phyloP scores from a whole-genome alignment of 2,797 vertebrate species.

The Eulemur rubriventer region DNA sequence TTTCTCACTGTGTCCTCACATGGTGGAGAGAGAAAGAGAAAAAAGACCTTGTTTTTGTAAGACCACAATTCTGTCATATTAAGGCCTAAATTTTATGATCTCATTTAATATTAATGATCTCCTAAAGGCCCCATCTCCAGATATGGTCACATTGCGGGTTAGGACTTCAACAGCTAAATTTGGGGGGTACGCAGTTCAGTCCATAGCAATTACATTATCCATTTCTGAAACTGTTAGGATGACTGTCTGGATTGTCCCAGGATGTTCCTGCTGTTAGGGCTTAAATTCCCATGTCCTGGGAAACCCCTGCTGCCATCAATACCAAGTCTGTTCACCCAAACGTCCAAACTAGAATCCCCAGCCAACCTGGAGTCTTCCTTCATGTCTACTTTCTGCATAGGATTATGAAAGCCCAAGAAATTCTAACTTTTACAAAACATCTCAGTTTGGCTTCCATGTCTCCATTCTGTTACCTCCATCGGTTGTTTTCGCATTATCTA shows the following conservation, averaged over 20 bases:
- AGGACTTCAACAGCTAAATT: neutral
- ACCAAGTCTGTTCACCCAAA: neutral
- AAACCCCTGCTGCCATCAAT: neutral
- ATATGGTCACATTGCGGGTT: neutral
- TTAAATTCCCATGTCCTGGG: neutral
- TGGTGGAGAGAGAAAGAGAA: neutral
- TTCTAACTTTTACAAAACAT: neutral
- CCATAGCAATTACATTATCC: neutral
- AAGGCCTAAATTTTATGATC: neutral
- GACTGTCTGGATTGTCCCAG: neutral
- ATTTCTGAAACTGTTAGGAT: neutral
- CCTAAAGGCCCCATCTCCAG: neutral
- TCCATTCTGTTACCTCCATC: neutral
- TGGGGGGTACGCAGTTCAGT: neutral
- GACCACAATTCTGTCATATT: neutral
- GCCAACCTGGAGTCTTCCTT: neutral
- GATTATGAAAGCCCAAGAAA: neutral
- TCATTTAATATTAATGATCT: neutral
- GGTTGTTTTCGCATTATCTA: neutral
- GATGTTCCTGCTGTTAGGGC: neutral
- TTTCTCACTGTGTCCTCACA: neutral
- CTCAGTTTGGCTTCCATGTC: neutral
- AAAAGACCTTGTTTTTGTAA: neutral
- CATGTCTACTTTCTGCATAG: neutral
- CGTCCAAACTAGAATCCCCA: neutral